Percentiles rank a stretch among this genome's conserved stretches.
These are phyloP conservation scores for Leucopsar rothschildi DNA, from an alignment of 2,113 vertebrate species.

Conservation along the genomic window DNA sequence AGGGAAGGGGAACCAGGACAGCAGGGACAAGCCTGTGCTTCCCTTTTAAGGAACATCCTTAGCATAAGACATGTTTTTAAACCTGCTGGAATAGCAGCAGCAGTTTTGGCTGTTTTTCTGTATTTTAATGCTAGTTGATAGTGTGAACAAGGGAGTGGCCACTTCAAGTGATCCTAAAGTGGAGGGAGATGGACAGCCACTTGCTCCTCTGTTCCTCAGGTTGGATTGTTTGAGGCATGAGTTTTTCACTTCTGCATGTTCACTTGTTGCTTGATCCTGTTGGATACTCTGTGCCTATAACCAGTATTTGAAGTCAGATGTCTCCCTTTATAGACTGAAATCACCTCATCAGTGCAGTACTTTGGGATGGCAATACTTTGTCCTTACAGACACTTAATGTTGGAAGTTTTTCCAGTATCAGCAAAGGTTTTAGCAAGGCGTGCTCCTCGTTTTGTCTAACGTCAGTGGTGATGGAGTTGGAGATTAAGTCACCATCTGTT, in stretches of 20 bases:
- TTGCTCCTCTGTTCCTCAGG: neutral
- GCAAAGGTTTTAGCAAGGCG: neutral
- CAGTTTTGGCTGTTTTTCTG: neutral
- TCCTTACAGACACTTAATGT: neutral
- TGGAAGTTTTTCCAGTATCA: neutral
- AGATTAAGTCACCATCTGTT: constrained; percentile 13
- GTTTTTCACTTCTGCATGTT: neutral
- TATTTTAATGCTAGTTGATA: neutral
- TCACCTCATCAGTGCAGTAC: neutral
- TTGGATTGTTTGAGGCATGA: fast-evolving
- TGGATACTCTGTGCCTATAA: neutral
- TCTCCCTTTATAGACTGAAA: neutral
- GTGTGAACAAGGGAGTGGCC: neutral
- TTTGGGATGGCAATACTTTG: neutral
- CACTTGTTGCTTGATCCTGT: neutral
- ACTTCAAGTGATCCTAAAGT: fast-evolving
- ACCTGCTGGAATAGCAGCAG: neutral
- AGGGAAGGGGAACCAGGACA: neutral
- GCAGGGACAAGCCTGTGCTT: neutral
- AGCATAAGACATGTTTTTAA: neutral
- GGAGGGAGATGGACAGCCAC: neutral
- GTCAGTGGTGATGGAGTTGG: neutral
- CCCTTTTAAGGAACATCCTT: neutral
- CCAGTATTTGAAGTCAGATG: neutral
- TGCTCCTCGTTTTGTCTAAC: neutral